These are phyloP conservation scores for Megaceryle torquata DNA, from an alignment of 2,113 vertebrate species.

Conservation along the genomic window DNA sequence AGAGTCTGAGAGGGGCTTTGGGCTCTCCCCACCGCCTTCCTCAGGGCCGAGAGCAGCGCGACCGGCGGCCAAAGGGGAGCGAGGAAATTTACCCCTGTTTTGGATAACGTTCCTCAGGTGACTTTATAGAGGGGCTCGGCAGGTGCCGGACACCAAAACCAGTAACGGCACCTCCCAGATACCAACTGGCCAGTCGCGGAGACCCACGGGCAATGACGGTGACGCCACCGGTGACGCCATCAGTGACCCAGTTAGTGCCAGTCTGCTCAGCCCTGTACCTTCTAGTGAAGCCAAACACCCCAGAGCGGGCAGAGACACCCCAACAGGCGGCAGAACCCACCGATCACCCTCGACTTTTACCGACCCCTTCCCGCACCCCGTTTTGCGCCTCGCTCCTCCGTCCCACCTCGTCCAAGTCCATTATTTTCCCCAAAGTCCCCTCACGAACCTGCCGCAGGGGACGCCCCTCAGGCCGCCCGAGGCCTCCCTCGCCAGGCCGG, in stretches of 20 bases:
- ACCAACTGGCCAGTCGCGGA: background rate
- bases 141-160: background rate
- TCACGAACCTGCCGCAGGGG: background rate
- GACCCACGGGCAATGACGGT: background rate
- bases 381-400: too few relatives aligned
- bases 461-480: background rate
- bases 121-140: background rate
- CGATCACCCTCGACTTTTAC: too few relatives aligned
- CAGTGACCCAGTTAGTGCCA: background rate
- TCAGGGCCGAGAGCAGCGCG: fast-evolving
- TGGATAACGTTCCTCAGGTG: background rate
- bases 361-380: too few relatives aligned
- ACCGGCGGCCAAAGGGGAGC: fast-evolving
- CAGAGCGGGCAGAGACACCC: background rate
- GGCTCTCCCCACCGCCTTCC: background rate
- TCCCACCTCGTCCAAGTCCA: fast-evolving
- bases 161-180: background rate
- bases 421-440: fast-evolving
- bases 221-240: background rate
- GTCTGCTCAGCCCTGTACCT: background rate
- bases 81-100: background rate
- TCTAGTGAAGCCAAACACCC: background rate
- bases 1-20: background rate
- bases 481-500: background rate
- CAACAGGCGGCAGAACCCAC: too few relatives aligned